A percentile compares a stretch with the other conserved stretches of the same genome.
Conservation (phyloP, 2,888 invertebrate genomes). For the Eristalis intricaria region DNA sequence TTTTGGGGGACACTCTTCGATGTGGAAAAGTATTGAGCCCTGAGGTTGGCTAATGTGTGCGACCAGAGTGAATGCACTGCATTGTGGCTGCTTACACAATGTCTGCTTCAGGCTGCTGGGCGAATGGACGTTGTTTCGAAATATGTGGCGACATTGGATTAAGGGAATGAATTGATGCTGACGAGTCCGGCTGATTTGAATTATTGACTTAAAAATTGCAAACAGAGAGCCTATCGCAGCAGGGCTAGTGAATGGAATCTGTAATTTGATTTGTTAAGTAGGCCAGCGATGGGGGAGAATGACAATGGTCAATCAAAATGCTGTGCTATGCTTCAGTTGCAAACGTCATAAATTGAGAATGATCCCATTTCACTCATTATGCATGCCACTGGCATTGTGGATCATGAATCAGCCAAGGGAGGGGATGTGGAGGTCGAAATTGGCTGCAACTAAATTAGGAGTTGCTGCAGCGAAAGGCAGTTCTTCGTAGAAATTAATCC, state of each 20-base stretch:
- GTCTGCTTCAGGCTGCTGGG: not conserved
- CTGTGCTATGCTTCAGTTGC: not conserved
- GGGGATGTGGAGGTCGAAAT: no score
- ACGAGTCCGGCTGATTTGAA: not conserved
- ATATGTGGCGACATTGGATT: not conserved
- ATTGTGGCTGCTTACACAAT: not conserved
- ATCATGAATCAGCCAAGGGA: not conserved
- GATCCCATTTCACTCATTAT: not conserved
- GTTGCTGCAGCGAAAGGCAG: no score
- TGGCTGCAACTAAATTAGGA: no score
- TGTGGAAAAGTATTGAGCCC: conserved; percentile 12
- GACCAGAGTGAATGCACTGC: not conserved
- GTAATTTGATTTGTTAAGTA: not conserved
- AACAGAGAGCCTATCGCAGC: not conserved
- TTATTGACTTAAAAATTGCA: not conserved
- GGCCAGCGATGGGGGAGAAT: not conserved
- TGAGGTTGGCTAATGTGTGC: conserved; percentile 21
- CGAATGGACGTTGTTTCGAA: not conserved
- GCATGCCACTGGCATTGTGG: not conserved
- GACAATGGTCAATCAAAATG: not conserved
- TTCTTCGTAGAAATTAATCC: no score
- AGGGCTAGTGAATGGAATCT: not conserved
- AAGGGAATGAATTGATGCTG: not conserved
- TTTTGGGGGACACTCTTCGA: conserved; percentile 29
- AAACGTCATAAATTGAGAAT: not conserved